A percentile compares a stretch with the other conserved stretches of the same genome.
phyloP scores from a whole-genome alignment of 2,797 vertebrate genomes.

The Chelonia mydas region DNA sequence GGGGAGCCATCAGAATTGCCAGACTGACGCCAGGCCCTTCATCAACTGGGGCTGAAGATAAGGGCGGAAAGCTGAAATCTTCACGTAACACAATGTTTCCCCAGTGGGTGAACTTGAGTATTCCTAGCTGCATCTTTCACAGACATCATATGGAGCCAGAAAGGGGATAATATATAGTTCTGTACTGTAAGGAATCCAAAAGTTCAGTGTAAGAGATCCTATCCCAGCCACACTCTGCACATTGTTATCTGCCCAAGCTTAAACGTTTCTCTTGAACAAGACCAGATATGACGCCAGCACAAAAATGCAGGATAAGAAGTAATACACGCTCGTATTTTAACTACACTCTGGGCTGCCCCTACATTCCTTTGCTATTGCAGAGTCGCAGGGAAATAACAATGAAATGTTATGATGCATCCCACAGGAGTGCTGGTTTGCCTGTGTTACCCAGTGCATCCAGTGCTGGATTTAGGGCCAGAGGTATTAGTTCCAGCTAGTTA shows the following conservation, averaged over 20 bases:
- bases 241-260: neutral
- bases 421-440: neutral
- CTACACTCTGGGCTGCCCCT: neutral
- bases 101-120: constrained; percentile 61
- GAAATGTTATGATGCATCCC: neutral
- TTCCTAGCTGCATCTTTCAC: constrained; percentile 65
- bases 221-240: neutral
- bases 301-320: neutral
- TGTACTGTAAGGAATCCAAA: neutral
- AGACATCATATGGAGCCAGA: constrained; percentile 48
- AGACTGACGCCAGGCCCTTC: constrained; percentile 89
- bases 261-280: neutral
- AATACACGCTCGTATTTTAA: neutral
- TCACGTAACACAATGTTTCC: constrained; percentile 41
- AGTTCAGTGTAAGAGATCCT: neutral
- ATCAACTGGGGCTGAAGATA: constrained; percentile 82
- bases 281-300: neutral
- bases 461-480: accelerated
- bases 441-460: accelerated
- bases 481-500: neutral
- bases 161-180: neutral
- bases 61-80: constrained; percentile 66
- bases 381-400: neutral
- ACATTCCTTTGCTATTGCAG: accelerated
- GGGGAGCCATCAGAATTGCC: constrained; percentile 85